Conservation (phyloP, 2,113 vertebrate genomes). For the Dunckerocampus dactyliophorus region DNA sequence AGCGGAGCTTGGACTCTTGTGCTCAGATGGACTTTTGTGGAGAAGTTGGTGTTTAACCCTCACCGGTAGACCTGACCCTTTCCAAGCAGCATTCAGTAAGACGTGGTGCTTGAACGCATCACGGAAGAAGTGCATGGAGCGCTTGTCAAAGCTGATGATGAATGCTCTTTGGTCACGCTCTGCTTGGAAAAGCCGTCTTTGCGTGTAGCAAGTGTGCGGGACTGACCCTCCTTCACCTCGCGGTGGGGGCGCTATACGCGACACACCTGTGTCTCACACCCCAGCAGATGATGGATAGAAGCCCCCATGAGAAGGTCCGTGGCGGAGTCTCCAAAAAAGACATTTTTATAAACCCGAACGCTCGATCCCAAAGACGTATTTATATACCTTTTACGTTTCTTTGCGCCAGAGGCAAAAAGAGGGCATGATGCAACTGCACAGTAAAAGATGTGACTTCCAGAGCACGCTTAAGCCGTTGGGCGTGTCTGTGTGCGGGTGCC, state of each 20-base stretch:
- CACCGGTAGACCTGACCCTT: slow-evolving; percentile 18
- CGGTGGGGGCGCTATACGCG: slow-evolving; percentile 24
- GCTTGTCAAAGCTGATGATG: slow-evolving; percentile 46
- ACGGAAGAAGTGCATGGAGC: slow-evolving; percentile 24
- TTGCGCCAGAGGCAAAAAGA: too few species aligned
- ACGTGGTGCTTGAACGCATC: slow-evolving; percentile 10
- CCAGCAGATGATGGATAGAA: too few species aligned
- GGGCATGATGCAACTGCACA: too few species aligned
- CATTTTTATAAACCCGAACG: too few species aligned
- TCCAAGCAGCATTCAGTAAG: slow-evolving; percentile 33
- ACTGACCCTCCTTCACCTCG: slow-evolving; percentile 17
- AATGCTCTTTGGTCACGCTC: slow-evolving; percentile 53
- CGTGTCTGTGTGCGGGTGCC: too few species aligned
- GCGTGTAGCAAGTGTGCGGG: slow-evolving; percentile 12
- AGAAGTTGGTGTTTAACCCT: slow-evolving; percentile 32
- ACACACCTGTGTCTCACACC: neutral
- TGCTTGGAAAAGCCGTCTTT: slow-evolving; percentile 22
- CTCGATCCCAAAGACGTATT: too few species aligned
- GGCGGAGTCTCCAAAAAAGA: too few species aligned
- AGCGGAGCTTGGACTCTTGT: slow-evolving; percentile 30
- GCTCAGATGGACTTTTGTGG: slow-evolving; percentile 42
- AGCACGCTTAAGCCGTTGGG: too few species aligned
- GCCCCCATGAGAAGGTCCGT: too few species aligned
- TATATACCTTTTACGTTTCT: too few species aligned
- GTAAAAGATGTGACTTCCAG: too few species aligned